These are phyloP conservation scores for Eretmochelys imbricata DNA, from an alignment of 2,113 vertebrate species.

Conservation along the genomic window DNA sequence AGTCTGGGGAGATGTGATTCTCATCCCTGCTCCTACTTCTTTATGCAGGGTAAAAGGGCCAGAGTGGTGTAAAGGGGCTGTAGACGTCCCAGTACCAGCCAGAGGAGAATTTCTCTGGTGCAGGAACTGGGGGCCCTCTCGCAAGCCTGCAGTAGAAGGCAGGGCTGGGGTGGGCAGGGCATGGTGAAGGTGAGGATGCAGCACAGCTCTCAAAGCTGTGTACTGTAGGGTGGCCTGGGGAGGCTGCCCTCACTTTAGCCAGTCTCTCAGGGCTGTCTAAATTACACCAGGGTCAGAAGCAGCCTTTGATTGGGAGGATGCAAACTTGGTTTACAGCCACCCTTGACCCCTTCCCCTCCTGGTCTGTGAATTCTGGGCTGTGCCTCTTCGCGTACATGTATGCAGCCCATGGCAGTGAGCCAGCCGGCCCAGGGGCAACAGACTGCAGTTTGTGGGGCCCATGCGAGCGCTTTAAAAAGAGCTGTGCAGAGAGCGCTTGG, in stretches of 20 bases:
- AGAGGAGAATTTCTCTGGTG: not conserved
- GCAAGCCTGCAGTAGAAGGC: not conserved
- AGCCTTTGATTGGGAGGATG: not conserved
- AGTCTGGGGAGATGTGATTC: not conserved
- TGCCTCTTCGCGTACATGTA: not conserved
- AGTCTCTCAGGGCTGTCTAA: not conserved
- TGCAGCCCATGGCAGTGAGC: not conserved
- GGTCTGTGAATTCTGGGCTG: not conserved
- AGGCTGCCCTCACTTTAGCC: not conserved
- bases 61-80: not conserved
- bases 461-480: no score
- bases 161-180: not conserved
- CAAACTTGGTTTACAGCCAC: not conserved
- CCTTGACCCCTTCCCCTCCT: not conserved
- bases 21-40: not conserved
- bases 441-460: not conserved
- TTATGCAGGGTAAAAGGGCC: not conserved
- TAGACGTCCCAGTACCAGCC: not conserved
- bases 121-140: rapidly evolving
- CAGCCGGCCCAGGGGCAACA: no score
- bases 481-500: not conserved
- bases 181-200: not conserved
- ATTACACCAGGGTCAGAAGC: not conserved
- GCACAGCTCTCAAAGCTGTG: not conserved
- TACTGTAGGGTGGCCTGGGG: not conserved